Evolutionary conservation across 2,888 invertebrate species (phyloP).

Genomic region (Drosophila algonquin): DNA sequence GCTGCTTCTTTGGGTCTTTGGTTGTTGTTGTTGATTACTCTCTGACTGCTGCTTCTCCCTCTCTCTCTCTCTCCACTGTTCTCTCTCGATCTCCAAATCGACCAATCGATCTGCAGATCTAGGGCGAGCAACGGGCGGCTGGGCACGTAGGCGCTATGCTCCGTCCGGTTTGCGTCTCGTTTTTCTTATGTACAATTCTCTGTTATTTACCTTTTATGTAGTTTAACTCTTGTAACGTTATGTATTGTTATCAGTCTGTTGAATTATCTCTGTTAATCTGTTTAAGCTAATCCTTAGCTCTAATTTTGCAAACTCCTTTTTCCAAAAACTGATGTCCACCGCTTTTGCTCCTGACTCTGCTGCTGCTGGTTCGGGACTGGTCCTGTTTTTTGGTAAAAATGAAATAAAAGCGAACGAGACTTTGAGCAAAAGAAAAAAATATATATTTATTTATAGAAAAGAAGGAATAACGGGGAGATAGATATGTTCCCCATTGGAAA

Average conservation of each 20-base stretch:
- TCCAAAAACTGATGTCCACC: conserved; percentile 2
- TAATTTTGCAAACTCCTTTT: conserved; percentile 73
- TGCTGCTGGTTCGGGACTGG: conserved; percentile 59
- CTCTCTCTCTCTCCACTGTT: conserved; percentile 36
- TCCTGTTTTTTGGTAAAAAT: conserved; percentile 32
- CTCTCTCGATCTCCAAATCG: conserved; percentile 25
- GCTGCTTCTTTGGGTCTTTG: conserved; percentile 31
- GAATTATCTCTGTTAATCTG: conserved; percentile 79
- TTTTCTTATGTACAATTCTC: conserved; percentile 68
- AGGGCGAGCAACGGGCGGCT: conserved; percentile 32
- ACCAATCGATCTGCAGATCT: conserved; percentile 24
- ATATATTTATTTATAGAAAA: conserved; percentile 25
- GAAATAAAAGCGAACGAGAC: conserved; percentile 27
- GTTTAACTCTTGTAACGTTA: conserved; percentile 72
- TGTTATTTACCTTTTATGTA: conserved; percentile 76
- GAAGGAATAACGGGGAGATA: conserved; percentile 13
- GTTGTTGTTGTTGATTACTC: conserved; percentile 26
- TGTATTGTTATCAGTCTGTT: conserved; percentile 84
- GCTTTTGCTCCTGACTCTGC: conserved; percentile 40
- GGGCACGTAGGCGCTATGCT: conserved; percentile 49
- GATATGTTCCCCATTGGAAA: conserved; percentile 6
- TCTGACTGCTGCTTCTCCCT: conserved; percentile 17
- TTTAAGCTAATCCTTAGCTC: conserved; percentile 73
- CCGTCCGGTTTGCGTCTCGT: conserved; percentile 56
- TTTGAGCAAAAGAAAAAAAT: conserved; percentile 22